Conservation (phyloP, 1,140 invertebrate species). For the Bursaphelenchus mucronatus region DNA sequence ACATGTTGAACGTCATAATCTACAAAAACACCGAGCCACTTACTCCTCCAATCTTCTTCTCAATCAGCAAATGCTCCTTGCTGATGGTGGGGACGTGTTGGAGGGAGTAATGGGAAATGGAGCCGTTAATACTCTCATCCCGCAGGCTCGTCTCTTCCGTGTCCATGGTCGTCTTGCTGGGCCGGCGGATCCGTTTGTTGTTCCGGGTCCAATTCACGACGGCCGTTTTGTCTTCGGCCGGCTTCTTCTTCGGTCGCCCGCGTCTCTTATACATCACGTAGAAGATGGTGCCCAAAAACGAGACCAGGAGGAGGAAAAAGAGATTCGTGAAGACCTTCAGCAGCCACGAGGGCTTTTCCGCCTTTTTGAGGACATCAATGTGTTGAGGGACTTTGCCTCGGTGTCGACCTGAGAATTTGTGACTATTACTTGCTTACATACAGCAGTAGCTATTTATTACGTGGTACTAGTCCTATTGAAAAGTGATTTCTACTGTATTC, state of each 20-base stretch:
- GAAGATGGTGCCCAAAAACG: constrained; percentile 13
- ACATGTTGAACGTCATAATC: constrained; percentile 7
- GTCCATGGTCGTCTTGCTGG: constrained; percentile 40
- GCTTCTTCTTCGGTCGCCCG: constrained; percentile 14
- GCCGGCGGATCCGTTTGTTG: constrained; percentile 15
- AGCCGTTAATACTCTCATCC: constrained; percentile 34
- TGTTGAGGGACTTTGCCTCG: not conserved
- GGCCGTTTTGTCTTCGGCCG: not conserved
- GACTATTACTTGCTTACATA: not conserved
- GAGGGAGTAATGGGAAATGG: constrained; percentile 18
- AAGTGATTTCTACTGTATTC: no score
- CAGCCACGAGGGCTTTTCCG: not conserved
- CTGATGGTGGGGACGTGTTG: constrained; percentile 47
- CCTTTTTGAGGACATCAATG: not conserved
- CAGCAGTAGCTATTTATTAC: no score
- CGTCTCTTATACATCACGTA: not conserved
- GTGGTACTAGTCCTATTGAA: no score
- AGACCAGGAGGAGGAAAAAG: constrained; percentile 24
- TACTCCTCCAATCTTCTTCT: constrained; percentile 41
- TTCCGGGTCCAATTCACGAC: constrained; percentile 27
- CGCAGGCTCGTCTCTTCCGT: constrained; percentile 49
- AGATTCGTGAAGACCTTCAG: constrained; percentile 12
- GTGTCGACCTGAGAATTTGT: not conserved
- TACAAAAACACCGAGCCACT: constrained; percentile 6
- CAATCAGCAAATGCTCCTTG: constrained; percentile 26